phyloP scores from a whole-genome alignment of 2,113 vertebrate genomes.

The Ailuropoda melanoleuca region DNA sequence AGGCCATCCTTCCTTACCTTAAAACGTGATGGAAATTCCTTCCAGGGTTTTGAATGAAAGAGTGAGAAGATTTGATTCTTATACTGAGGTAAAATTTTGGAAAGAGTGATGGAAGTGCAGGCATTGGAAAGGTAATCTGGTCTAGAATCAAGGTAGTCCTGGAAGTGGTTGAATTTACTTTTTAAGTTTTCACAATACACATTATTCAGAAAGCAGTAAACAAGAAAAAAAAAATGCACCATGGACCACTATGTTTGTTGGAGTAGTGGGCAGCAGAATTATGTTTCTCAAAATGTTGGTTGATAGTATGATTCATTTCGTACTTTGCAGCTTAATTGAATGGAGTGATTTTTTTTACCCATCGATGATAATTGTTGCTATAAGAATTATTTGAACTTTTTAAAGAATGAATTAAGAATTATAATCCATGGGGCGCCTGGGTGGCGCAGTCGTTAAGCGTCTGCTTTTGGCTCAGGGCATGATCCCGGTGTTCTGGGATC shows the following conservation, averaged over 20 bases:
- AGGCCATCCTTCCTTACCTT: background rate
- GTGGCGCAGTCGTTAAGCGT: too few species aligned
- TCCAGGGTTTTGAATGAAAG: background rate
- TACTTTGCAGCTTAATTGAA: background rate
- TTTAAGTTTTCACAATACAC: background rate
- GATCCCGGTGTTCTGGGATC: too few species aligned
- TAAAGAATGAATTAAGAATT: background rate
- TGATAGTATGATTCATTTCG: background rate
- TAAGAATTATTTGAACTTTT: background rate
- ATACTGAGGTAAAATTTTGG: background rate
- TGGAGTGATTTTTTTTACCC: background rate
- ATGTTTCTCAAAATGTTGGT: background rate
- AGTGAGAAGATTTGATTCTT: background rate
- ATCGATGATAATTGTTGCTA: background rate
- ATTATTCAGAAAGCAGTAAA: background rate
- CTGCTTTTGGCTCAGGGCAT: too few species aligned
- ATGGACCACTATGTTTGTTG: background rate
- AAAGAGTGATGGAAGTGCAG: background rate
- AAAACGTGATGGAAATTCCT: background rate
- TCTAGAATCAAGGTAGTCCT: background rate
- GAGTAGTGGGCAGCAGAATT: background rate
- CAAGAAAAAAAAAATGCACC: background rate
- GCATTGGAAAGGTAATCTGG: background rate
- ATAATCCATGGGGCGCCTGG: background rate
- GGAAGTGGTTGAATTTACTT: background rate